Evolutionary conservation across 2,888 invertebrate genomes (phyloP), one percentile per base, ranked within the genome.

Genomic region (Microdon myrmicae): DNA sequence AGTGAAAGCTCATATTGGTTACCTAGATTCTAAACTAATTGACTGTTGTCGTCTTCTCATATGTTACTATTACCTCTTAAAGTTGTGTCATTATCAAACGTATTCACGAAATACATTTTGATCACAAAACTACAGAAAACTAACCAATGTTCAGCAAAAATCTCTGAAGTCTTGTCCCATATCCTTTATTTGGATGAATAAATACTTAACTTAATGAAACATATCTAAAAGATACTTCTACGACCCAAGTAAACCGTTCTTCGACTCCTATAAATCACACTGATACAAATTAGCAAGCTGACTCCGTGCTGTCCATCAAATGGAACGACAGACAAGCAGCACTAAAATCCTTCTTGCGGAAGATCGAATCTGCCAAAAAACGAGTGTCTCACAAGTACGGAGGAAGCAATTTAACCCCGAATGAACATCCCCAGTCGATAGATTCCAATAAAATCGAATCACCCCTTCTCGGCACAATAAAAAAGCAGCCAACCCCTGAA

Each of bases 271-370:
- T 51, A 64, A 64, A 56, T 64, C 49, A 56, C 47, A 56, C 44
- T 39, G 23, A 39, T 31, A 43, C 49, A 45, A 53, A 48, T 55
- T 60, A 37, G 23, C 58, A 58, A 64, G 38, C 49, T 34, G 29
- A 9, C 22, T 28, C 16, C 2, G 7, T 12, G n/a, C n/a, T n/a
- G n/a, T n/a, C 17, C 29, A 16, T 9, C 28, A 47, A 37, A 13
- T 34, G 34, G 39, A 35, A 51, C 37, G 43, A 53, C 53, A 51
- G 12, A 55, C 49, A 35, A 43, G 44, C 26, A 41, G 32, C 51
- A 58, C 51, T 58, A 58, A 58, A 64, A 25, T 47, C 47, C 16
- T 38, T 43, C 41, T 45, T 58, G 64, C 64, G 64, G 64, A 64
- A 64, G 51, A 64, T 43, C 58, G 45, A 58, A 47, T 47, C 34